Percentiles rank a stretch among this genome's conserved stretches.
Conservation (phyloP, 2,113 vertebrate genomes). For the Psophia crepitans region DNA sequence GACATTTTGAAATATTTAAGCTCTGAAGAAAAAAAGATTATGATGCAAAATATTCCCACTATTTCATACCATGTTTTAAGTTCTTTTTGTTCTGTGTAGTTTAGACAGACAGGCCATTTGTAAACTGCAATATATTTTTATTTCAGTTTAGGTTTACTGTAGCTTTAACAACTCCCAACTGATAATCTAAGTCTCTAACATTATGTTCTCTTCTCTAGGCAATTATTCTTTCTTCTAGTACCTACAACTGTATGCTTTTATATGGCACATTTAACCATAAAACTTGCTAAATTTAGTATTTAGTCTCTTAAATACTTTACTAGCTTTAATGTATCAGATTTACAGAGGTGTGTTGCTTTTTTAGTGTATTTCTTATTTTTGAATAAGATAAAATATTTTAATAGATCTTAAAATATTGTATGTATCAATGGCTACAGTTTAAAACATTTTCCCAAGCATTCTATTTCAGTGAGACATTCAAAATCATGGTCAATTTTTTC, state of each 20-base stretch:
- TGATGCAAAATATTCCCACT: not conserved
- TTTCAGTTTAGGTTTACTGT: not conserved
- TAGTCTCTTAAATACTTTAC: not conserved
- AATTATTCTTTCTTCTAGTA: not conserved
- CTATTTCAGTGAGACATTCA: not conserved
- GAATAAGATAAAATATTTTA: not conserved
- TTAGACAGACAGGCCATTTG: not conserved
- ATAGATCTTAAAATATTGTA: not conserved
- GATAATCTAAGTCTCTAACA: not conserved
- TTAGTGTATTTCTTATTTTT: not conserved
- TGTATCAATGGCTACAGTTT: not conserved
- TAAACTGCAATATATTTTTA: not conserved
- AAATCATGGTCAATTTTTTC: not conserved
- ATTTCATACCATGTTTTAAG: not conserved
- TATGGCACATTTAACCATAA: not conserved
- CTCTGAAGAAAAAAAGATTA: not conserved
- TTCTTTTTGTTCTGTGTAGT: not conserved
- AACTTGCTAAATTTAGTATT: not conserved
- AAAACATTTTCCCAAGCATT: not conserved
- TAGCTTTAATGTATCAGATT: not conserved
- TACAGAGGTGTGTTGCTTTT: not conserved
- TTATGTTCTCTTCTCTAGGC: not conserved
- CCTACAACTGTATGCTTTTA: not conserved
- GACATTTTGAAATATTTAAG: not conserved
- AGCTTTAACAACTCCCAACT: not conserved